Evolutionary conservation across 2,797 vertebrate species (phyloP).

Genomic region (Numenius phaeopus): DNA sequence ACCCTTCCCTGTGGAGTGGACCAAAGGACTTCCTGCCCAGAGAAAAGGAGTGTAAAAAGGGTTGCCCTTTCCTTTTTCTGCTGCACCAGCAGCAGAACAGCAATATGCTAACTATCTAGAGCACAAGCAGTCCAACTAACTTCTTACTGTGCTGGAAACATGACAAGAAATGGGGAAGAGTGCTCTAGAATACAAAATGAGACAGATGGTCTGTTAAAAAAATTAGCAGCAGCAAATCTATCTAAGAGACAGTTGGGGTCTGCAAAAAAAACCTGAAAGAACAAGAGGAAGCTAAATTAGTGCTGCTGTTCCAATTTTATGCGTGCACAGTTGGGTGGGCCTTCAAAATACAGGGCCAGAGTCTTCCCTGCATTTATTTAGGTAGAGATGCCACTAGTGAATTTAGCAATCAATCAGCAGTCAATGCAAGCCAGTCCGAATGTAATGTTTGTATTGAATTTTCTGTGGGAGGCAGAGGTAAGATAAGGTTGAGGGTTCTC

Average conservation of each 20-base stretch:
- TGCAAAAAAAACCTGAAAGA: not conserved
- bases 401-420: conserved; percentile 24
- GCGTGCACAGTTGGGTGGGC: not conserved
- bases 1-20: not conserved
- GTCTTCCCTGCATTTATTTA: not conserved
- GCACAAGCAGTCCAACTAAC: not conserved
- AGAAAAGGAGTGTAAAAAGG: not conserved
- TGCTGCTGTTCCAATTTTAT: conserved; percentile 19
- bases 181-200: conserved; percentile 29
- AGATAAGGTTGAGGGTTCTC: not conserved
- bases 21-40: not conserved
- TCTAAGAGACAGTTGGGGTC: not conserved
- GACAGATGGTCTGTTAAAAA: conserved; percentile 22
- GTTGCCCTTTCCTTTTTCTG: not conserved
- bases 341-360: not conserved
- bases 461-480: not conserved
- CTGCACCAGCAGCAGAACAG: not conserved
- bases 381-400: not conserved
- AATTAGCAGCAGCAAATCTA: not conserved
- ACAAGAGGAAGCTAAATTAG: conserved; percentile 4
- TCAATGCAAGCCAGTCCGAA: not conserved
- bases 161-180: conserved; percentile 2
- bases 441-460: conserved; percentile 15
- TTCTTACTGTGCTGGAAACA: conserved; percentile 16
- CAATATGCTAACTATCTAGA: not conserved